Base-by-base conservation (phyloP, 1,140 invertebrate species). In the Pogonomyrmex californicus region DNA sequence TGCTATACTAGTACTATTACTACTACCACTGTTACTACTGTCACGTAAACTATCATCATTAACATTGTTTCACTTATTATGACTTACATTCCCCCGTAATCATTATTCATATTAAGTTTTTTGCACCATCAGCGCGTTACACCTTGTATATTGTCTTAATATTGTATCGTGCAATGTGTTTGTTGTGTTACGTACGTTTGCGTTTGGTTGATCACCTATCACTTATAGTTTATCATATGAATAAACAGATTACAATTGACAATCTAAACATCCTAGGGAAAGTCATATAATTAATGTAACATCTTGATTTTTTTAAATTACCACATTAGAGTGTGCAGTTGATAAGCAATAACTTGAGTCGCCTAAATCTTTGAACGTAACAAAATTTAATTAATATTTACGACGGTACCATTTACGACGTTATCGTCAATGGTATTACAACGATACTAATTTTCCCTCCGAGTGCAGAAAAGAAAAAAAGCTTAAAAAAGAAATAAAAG, bases 161-260 rank as follows among this genome's bases (percentile, higher is more conserved):
- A 90, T 66, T 85, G 73, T 90, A 88, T 83, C 86, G 17, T 90
- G 89, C 89, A 44, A 85, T 88, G 89, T 87, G 87, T 91, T 91
- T 85, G 90, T 87, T 88, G 90, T 87, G 79, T 91, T 65, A 81
- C 65, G 62, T 90, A 81, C 65, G 33, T 90, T 88, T 89, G 75
- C 56, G 70, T 86, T 87, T 79, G 36, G 44, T 91, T 66, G 1
- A 47, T 62, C 51, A 75, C 4, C 23, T 33, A 51, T 85, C 51
- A 76, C n/a, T 54, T 68, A 66, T 87, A 87, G 12, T 85, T 85
- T 54, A 58, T 36, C 14, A 75, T 75, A 65, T 56, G 30, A 83
- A 54, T 49, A 30, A 82, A 47, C 38, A 47, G 7, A 83, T 83
- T 75, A 73, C 56, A 63, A 83, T 60, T 75, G 68, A 83, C 79